Percentiles rank a stretch among this genome's conserved stretches.
Evolutionary conservation across 2,113 vertebrate species (phyloP).

Genomic region (Hystrix brachyura): DNA sequence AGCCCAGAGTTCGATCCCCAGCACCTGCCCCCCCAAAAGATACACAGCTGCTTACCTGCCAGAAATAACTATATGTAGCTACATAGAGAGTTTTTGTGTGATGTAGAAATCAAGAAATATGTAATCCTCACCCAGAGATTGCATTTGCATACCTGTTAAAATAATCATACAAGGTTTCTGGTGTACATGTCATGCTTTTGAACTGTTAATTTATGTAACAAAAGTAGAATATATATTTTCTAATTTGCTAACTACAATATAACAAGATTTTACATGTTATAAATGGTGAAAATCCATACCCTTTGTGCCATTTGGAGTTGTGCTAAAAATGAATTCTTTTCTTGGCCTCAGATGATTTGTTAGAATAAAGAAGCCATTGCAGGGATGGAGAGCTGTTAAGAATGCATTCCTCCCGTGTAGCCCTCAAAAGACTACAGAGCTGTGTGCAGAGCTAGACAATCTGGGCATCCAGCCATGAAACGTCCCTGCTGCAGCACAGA

Average conservation of each 20-base stretch:
- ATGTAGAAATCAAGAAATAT: background rate
- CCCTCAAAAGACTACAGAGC: conserved; percentile 87
- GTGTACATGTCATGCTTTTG: background rate
- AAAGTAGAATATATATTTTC: background rate
- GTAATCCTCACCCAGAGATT: background rate
- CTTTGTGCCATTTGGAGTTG: conserved; percentile 40
- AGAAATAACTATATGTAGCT: background rate
- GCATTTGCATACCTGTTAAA: background rate
- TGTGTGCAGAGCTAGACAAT: conserved; percentile 88
- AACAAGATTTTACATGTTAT: background rate
- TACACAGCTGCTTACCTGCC: background rate
- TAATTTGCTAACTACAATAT: background rate
- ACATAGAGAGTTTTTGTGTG: background rate
- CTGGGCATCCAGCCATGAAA: conserved; percentile 94
- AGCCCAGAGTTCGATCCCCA: too few relatives aligned
- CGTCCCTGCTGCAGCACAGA: conserved; percentile 91
- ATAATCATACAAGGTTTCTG: background rate
- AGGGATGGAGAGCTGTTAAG: conserved; percentile 82
- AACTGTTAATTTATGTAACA: conserved; percentile 14
- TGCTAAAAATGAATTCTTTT: conserved; percentile 50
- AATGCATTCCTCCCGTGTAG: conserved; percentile 85
- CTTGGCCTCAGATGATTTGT: conserved; percentile 48
- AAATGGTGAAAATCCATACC: background rate
- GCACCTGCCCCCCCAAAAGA: too few relatives aligned
- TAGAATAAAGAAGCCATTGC: conserved; percentile 70